Evolutionary conservation across 2,113 vertebrate genomes (phyloP).

Genomic region (Poicephalus meyeri): DNA sequence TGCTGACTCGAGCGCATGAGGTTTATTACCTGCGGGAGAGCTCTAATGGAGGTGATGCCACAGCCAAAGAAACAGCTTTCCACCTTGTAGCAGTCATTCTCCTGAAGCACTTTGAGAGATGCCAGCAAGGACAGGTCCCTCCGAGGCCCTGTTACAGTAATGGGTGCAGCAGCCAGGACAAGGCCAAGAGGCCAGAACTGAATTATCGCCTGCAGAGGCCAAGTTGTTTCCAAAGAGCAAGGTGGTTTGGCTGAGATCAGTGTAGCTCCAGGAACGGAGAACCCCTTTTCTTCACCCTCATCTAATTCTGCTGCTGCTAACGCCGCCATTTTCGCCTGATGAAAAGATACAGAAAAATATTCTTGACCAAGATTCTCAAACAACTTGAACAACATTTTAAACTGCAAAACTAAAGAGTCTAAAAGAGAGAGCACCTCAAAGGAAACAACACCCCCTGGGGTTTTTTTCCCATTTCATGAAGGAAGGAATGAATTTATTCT

Average conservation of each 20-base stretch:
- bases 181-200: constrained; percentile 87
- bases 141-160: constrained; percentile 67
- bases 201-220: constrained; percentile 60
- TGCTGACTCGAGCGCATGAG: rapidly evolving
- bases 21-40: constrained; percentile 84
- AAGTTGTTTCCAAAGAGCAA: neutral
- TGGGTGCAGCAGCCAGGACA: constrained; percentile 78
- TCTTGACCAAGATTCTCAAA: neutral
- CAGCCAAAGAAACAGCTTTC: constrained; percentile 73
- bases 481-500: neutral
- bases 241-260: neutral
- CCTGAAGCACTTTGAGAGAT: constrained; percentile 76
- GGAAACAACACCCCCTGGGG: neutral
- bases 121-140: constrained; percentile 78
- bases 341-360: neutral
- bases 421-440: neutral
- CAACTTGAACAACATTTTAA: neutral
- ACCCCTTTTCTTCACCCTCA: constrained; percentile 63
- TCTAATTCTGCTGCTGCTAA: constrained; percentile 88
- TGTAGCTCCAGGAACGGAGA: neutral
- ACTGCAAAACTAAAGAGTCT: neutral
- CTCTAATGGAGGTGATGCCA: constrained; percentile 87
- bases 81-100: constrained; percentile 50
- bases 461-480: rapidly evolving
- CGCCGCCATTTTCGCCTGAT: constrained; percentile 75